Evolutionary conservation across 2,113 vertebrate species (phyloP), one percentile per base, ranked within the genome.

Genomic region (Catharus bicknelli): DNA sequence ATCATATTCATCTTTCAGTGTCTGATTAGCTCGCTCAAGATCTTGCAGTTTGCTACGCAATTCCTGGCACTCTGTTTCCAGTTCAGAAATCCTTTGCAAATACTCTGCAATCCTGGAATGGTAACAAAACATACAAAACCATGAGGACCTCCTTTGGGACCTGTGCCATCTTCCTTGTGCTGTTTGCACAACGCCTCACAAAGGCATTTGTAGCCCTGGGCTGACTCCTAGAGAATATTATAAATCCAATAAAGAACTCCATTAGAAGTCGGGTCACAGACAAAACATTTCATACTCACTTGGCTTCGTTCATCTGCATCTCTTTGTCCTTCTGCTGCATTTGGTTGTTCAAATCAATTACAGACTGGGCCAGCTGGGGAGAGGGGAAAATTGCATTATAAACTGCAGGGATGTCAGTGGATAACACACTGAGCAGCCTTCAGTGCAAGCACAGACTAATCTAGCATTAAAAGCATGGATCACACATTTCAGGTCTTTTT

Each of bases 271-370:
- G 64, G 9, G 25, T 21, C 83, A 70, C 66, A 23, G 38, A 64
- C 2, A 1, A 87, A 50, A 36, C 6, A 9, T 7, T 16, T 75
- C 48, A 45, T 74, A 98, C 99, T 98, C 84, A 99, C 99, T 98
- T 99, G 90, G 98, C 98, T 97, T 99, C 98, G 15, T 99, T 99
- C 96, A 93, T 96, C 97, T 99, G 99, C 94, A 99, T 99, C 96
- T 99, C 99, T 90, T 97, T 98, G 97, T 99, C 99, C 80, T 99
- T 99, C 95, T 98, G 98, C 70, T 99, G 99, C 96, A 99, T 99
- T 97, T 98, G 99, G 97, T 98, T 99, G 93, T 99, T 99, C 83
- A 99, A 97, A 90, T 99, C 99, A 48, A 99, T 99, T 80, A 99
- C 99, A 81, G 96, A 97, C 95, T 99, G 99, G 42, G 99, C 99